Percentiles rank a stretch among this genome's conserved stretches.
These are phyloP conservation scores for Palythoa heliodiscus DNA, from an alignment of 92 coral and sea anemone genomes.

Conservation along the genomic window DNA sequence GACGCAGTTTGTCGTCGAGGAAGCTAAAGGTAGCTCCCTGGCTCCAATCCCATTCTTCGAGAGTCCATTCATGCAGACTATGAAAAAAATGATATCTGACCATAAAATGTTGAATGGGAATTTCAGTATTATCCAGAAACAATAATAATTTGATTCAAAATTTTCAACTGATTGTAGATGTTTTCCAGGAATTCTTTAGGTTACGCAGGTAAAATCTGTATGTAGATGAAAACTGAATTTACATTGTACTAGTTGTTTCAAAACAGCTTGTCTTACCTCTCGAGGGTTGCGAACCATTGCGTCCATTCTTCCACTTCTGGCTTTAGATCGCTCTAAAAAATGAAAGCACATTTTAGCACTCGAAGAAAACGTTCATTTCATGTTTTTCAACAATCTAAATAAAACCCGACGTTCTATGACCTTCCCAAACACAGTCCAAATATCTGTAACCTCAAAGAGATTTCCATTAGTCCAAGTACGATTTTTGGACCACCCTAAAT, in stretches of 20 bases:
- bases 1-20: slow-evolving; percentile 41
- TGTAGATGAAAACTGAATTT: background rate
- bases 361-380: background rate
- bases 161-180: background rate
- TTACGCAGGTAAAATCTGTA: background rate
- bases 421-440: too few species aligned
- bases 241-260: background rate
- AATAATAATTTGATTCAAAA: background rate
- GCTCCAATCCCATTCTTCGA: slow-evolving; percentile 56
- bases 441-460: too few species aligned
- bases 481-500: too few species aligned
- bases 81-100: background rate
- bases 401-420: too few species aligned
- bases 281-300: slow-evolving; percentile 21
- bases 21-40: slow-evolving; percentile 51
- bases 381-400: background rate
- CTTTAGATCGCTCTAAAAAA: background rate
- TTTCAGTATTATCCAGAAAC: background rate
- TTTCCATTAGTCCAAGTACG: too few species aligned
- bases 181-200: background rate
- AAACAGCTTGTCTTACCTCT: slow-evolving; percentile 30
- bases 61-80: slow-evolving; percentile 61
- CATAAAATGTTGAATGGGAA: background rate
- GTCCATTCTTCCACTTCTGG: slow-evolving; percentile 16
- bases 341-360: background rate